Percentiles rank a stretch among this genome's conserved stretches.
phyloP scores from a whole-genome alignment of 1,140 invertebrate genomes.

The Camponotus vicinus region DNA sequence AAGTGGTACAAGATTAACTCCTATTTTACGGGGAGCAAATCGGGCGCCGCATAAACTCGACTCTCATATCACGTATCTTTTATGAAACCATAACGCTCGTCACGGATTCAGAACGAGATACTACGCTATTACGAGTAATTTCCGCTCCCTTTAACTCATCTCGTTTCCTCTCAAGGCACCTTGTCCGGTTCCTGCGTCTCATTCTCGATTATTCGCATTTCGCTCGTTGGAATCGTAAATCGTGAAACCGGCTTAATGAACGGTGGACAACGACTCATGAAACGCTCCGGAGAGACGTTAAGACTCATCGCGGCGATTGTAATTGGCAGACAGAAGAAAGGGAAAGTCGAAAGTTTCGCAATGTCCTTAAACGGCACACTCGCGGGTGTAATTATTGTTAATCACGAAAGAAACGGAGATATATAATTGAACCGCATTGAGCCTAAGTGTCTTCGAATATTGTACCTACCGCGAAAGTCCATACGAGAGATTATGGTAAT shows the following conservation, averaged over 20 bases:
- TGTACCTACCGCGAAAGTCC: conserved; percentile 16
- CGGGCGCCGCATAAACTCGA: conserved; percentile 45
- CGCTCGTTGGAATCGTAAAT: conserved; percentile 65
- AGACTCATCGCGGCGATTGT: conserved; percentile 56
- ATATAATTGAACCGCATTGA: conserved; percentile 13
- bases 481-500: background rate
- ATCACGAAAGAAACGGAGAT: conserved; percentile 29
- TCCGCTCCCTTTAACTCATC: conserved; percentile 50
- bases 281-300: conserved; percentile 39
- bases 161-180: conserved; percentile 22
- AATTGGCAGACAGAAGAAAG: conserved; percentile 53
- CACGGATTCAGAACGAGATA: conserved; percentile 44
- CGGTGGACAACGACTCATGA: conserved; percentile 67
- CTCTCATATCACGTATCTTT: conserved; percentile 53
- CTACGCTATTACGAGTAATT: conserved; percentile 60
- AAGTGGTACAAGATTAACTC: conserved; percentile 34
- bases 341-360: conserved; percentile 40
- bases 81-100: conserved; percentile 67
- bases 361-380: conserved; percentile 44
- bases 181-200: background rate
- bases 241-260: conserved; percentile 66
- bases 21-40: conserved; percentile 16
- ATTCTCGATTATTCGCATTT: conserved; percentile 67
- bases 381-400: conserved; percentile 49
- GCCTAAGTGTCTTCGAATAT: conserved; percentile 16